phyloP scores from a whole-genome alignment of 1,140 invertebrate species.

The Brachystomella parvula region DNA sequence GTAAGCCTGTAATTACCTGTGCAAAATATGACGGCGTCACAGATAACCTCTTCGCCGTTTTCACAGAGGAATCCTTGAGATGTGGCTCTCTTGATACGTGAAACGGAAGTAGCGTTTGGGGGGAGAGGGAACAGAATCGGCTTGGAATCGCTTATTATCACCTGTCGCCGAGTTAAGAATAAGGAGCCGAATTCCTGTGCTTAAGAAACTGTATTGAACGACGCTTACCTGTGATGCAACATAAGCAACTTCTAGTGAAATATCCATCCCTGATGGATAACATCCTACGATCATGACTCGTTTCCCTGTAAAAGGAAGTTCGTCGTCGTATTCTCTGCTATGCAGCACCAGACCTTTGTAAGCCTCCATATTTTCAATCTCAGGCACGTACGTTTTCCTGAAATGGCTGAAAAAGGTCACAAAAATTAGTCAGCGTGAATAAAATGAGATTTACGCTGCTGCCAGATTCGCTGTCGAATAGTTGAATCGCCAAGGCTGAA shows the following conservation, averaged over 20 bases:
- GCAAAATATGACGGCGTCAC: constrained; percentile 68
- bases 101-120: constrained; percentile 6
- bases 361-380: constrained; percentile 53
- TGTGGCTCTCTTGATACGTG: constrained; percentile 10
- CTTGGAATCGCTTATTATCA: not conserved
- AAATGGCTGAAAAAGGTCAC: constrained; percentile 51
- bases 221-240: constrained; percentile 52
- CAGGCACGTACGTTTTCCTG: constrained; percentile 53
- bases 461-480: too few species aligned
- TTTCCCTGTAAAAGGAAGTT: constrained; percentile 20
- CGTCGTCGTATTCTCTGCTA: constrained; percentile 70
- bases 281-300: constrained; percentile 68
- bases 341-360: constrained; percentile 67
- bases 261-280: constrained; percentile 73
- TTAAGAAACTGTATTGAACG: constrained; percentile 18
- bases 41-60: constrained; percentile 52
- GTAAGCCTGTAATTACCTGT: constrained; percentile 64
- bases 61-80: constrained; percentile 15
- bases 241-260: constrained; percentile 65
- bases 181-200: constrained; percentile 7
- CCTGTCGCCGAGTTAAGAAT: not conserved
- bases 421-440: not conserved
- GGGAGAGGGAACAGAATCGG: constrained; percentile 6
- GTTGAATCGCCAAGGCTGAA: too few species aligned
- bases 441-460: not conserved